phyloP scores from a whole-genome alignment of 2,797 vertebrate genomes.

The Arnoldichthys spilopterus region DNA sequence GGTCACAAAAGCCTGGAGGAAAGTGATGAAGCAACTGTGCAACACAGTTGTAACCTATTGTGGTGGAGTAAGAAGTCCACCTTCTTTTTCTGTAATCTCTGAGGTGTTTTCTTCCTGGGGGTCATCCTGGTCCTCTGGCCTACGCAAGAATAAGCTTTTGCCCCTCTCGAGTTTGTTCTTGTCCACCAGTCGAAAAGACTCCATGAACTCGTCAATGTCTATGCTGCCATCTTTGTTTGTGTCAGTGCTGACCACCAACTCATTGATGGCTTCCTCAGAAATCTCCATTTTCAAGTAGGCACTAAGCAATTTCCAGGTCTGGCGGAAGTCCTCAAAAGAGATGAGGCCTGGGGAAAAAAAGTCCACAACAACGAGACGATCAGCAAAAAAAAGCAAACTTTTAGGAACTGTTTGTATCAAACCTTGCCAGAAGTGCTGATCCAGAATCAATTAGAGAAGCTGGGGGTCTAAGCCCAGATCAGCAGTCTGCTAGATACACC shows the following conservation, averaged over 20 bases:
- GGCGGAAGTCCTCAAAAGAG: conserved; percentile 90
- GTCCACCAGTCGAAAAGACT: conserved; percentile 93
- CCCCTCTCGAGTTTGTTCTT: conserved; percentile 79
- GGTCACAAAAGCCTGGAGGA: not conserved
- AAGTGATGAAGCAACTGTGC: not conserved
- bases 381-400: not conserved
- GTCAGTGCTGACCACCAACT: conserved; percentile 89
- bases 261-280: conserved; percentile 83
- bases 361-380: not conserved
- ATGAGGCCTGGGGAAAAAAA: conserved; percentile 81
- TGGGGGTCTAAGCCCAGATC: not conserved
- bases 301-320: conserved; percentile 93
- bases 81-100: conserved; percentile 2
- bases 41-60: conserved; percentile 51
- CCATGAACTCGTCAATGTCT: conserved; percentile 95
- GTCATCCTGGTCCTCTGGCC: conserved; percentile 24
- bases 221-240: conserved; percentile 93
- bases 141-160: conserved; percentile 75
- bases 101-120: not conserved
- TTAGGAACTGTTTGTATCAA: not conserved
- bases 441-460: not conserved
- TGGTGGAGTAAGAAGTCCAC: conserved; percentile 27
- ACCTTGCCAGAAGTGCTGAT: not conserved
- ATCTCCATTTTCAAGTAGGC: conserved; percentile 86
- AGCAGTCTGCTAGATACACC: not conserved